Evolutionary conservation across 92 coral and sea anemone species (phyloP).

Genomic region (Porites cylindrica): DNA sequence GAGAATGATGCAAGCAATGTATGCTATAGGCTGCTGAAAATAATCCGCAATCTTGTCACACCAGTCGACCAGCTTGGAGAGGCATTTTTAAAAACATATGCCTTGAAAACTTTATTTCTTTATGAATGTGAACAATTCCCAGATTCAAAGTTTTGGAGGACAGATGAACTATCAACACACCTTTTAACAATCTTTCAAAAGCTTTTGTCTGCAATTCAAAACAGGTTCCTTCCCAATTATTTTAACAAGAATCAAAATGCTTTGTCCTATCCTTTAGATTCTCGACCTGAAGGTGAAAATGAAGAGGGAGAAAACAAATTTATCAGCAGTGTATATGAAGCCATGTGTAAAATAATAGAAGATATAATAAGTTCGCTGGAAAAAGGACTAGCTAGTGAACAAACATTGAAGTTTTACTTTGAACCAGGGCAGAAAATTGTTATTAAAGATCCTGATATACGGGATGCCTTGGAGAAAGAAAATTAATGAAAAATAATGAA

Average conservation of each 20-base stretch:
- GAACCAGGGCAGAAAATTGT: not conserved
- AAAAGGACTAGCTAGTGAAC: not conserved
- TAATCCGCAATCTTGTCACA: conserved; percentile 34
- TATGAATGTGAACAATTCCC: conserved; percentile 41
- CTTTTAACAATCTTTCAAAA: conserved; percentile 27
- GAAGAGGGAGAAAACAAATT: conserved; percentile 28
- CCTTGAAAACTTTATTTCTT: conserved; percentile 37
- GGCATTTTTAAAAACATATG: conserved; percentile 41
- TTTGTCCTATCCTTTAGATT: conserved; percentile 29
- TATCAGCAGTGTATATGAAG: conserved; percentile 17
- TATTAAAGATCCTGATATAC: not conserved
- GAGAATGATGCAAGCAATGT: conserved; percentile 31
- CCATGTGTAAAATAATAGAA: conserved; percentile 16
- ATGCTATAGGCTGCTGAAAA: conserved; percentile 39
- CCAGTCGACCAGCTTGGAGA: conserved; percentile 50
- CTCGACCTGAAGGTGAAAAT: conserved; percentile 31
- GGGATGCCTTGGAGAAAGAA: not conserved
- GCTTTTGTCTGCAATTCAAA: conserved; percentile 32
- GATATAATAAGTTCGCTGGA: not conserved
- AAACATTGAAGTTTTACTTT: not conserved
- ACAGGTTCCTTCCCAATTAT: conserved; percentile 40
- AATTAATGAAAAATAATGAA: no score
- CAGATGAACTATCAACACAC: conserved; percentile 24
- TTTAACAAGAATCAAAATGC: conserved; percentile 38
- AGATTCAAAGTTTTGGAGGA: conserved; percentile 32